Evolutionary conservation across 2,888 invertebrate genomes (phyloP).

Genomic region (Alviniconcha strummeri): DNA sequence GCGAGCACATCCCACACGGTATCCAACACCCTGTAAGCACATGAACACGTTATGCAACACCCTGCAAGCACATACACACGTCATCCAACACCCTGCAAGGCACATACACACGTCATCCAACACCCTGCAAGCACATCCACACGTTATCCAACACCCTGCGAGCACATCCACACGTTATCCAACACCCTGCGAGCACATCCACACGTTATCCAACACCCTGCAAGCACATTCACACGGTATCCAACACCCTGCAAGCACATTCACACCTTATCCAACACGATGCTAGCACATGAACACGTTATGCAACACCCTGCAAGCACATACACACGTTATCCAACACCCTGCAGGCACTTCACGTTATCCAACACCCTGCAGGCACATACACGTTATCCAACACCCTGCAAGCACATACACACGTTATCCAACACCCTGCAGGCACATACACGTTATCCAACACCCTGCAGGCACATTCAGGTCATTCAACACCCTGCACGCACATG

Average conservation of each 20-base stretch:
- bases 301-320: too few relatives aligned
- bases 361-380: slow-evolving; percentile 66
- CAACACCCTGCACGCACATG: neutral
- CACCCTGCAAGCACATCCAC: too few relatives aligned
- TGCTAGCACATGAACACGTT: too few relatives aligned
- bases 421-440: neutral
- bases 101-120: too few relatives aligned
- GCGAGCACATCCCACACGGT: neutral
- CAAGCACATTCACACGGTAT: too few relatives aligned
- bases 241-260: too few relatives aligned
- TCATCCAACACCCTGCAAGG: too few relatives aligned
- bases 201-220: slow-evolving; percentile 31
- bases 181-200: too few relatives aligned
- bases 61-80: neutral
- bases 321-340: slow-evolving; percentile 33
- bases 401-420: neutral
- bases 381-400: neutral
- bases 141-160: slow-evolving; percentile 31
- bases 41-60: neutral
- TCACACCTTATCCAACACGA: slow-evolving; percentile 30
- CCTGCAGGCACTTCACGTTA: slow-evolving; percentile 50
- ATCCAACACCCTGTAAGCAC: neutral
- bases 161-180: too few relatives aligned
- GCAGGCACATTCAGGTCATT: neutral
- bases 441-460: neutral